These are phyloP conservation scores for Lycocerus yunnanus DNA, from an alignment of 2,888 invertebrate species.

Conservation along the genomic window DNA sequence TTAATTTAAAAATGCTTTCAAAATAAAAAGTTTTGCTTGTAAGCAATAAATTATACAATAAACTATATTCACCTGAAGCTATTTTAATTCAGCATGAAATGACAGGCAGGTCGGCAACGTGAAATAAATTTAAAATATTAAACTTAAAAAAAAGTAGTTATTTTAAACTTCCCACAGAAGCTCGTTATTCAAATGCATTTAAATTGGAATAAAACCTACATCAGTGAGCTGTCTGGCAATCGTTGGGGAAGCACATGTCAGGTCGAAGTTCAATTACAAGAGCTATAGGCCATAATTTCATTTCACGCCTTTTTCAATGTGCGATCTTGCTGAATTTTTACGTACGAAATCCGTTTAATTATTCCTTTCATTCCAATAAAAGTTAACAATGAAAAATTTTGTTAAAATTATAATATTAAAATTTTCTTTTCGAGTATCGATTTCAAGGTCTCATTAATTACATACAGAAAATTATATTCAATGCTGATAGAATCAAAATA, in stretches of 20 bases:
- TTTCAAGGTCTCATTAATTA: neutral
- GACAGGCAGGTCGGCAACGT: neutral
- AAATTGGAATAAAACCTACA: constrained; percentile 29
- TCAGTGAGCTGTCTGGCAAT: constrained; percentile 23
- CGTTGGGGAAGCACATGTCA: constrained; percentile 27
- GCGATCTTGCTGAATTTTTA: constrained; percentile 17
- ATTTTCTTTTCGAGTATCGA: neutral
- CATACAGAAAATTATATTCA: neutral
- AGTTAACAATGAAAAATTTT: neutral
- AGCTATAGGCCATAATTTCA: constrained; percentile 28
- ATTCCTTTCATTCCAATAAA: constrained; percentile 26
- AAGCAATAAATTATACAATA: neutral
- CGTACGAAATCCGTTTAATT: constrained; percentile 28
- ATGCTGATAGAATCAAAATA: neutral
- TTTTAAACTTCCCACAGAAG: constrained; percentile 6
- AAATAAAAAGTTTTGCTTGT: neutral
- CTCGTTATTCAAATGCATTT: constrained; percentile 27
- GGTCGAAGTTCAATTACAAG: constrained; percentile 31
- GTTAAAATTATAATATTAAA: neutral
- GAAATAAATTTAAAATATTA: neutral
- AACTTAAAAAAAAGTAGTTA: neutral
- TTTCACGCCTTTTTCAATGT: constrained; percentile 27
- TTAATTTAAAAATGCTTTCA: neutral
- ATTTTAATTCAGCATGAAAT: neutral
- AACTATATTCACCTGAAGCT: neutral